Base-by-base conservation (phyloP, 2,888 invertebrate genomes). In the Orchesellides sinensis region DNA sequence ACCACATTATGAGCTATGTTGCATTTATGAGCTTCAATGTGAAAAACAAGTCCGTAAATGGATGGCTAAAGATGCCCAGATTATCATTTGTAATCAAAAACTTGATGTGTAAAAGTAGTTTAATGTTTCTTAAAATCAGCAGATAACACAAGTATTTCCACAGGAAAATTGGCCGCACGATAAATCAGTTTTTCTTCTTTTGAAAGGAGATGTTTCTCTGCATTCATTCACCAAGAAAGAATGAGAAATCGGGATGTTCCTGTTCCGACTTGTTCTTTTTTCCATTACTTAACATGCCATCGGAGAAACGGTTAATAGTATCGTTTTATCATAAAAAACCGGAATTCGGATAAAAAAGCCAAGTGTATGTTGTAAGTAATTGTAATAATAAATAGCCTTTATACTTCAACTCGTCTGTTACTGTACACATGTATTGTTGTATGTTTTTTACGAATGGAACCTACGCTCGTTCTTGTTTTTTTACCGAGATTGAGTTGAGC, bases 191-290 rank as follows among this genome's bases (percentile, higher is more conserved):
- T 72, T 47, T 40, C 40, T 40, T 21, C 40, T 52, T 52, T 65
- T 74, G 35, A 65, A 65, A 25, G 2, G 6, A 40, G 54, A 65
- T 32, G 40, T 54, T n/a, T n/a, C n/a, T n/a, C n/a, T n/a, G n/a
- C n/a, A n/a, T n/a, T n/a, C 29, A 74, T 74, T 74, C 65, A 74
- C 65, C 74, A 74, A 73, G 49, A 21, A 74, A 74, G 65, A 74
- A 74, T 74, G 49, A 65, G 54, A 74, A 65, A 74, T 63, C 65
- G 74, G n/a, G n/a, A n/a, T n/a, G n/a, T 52, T 63, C 61, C 6
- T 32, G 27, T 47, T 72, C 29, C 59, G 47, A 27, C 40, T 49
- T 65, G 35, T 65, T 74, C 35, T 74, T 54, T 54, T 72, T 29
- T 19, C 14, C 8, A 40, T 2, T 40, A 40, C n/a, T n/a, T n/a